Conservation (phyloP, 2,113 vertebrate species). For the Dinomys branickii region DNA sequence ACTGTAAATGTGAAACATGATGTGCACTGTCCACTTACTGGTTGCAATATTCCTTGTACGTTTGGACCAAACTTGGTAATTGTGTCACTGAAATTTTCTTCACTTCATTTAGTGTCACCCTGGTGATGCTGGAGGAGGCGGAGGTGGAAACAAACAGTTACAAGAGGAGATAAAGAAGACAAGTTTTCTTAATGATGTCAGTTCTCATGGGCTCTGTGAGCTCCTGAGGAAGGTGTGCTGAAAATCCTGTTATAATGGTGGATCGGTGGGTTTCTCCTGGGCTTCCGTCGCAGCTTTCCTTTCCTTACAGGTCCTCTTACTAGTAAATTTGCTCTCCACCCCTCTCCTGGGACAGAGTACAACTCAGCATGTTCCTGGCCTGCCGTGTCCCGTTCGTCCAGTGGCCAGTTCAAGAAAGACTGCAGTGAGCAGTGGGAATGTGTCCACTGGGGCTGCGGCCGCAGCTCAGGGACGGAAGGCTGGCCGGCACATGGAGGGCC, state of each 20-base stretch:
- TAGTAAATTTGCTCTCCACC: not conserved
- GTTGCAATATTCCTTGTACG: not conserved
- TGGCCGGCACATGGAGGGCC: not conserved
- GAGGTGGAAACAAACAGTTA: not conserved
- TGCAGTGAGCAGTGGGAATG: not conserved
- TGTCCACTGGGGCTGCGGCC: accelerated
- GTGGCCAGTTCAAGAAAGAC: not conserved
- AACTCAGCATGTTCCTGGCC: not conserved
- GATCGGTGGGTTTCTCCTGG: not conserved
- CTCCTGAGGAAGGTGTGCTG: not conserved
- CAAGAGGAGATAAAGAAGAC: not conserved
- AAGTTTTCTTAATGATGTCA: not conserved
- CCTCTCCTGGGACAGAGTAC: not conserved
- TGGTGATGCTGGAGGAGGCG: accelerated
- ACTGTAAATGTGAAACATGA: no score
- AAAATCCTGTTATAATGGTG: no score
- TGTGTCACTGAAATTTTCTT: not conserved
- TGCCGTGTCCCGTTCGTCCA: not conserved
- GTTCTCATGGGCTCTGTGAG: not conserved
- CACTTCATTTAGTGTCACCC: not conserved
- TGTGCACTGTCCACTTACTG: accelerated
- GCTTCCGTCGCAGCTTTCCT: not conserved
- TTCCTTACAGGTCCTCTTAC: not conserved
- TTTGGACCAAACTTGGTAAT: not conserved
- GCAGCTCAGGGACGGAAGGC: not conserved